Conservation (phyloP, 2,797 vertebrate species). For the Acanthurus leucopareius region DNA sequence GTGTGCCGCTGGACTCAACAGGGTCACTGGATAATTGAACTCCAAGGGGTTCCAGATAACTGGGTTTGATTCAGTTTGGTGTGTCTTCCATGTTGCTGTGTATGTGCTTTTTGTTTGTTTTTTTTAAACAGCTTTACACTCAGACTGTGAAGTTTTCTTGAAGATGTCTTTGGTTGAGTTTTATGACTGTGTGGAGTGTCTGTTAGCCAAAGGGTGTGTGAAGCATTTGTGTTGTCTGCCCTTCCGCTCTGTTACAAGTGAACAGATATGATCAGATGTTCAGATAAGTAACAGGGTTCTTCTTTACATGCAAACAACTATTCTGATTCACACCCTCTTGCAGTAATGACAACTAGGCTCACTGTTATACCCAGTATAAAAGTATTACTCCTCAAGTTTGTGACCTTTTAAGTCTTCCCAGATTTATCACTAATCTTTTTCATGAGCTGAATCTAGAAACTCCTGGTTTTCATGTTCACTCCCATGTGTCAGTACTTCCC, state of each 20-base stretch:
- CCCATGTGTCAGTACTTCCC: conserved; percentile 31
- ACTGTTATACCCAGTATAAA: background rate
- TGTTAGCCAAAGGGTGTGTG: conserved; percentile 37
- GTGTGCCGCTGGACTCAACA: conserved; percentile 73
- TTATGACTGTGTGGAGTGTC: conserved; percentile 32
- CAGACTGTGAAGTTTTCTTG: conserved; percentile 16
- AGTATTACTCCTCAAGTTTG: background rate
- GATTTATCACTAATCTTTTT: conserved; percentile 32
- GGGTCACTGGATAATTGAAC: conserved; percentile 87
- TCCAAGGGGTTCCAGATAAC: conserved; percentile 57
- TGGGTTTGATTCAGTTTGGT: conserved; percentile 59
- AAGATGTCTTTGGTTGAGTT: conserved; percentile 25
- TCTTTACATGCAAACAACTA: background rate
- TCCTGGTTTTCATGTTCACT: conserved; percentile 40
- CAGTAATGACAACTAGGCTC: background rate
- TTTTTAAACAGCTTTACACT: conserved; percentile 14
- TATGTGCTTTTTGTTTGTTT: conserved; percentile 15
- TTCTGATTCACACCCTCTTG: background rate
- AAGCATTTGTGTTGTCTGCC: conserved; percentile 9
- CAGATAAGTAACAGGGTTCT: conserved; percentile 26
- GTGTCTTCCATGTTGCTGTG: conserved; percentile 30
- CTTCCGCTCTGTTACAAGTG: conserved; percentile 19
- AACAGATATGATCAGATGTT: conserved; percentile 36
- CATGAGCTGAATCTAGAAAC: conserved; percentile 26
- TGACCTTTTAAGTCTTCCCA: background rate